Conservation (phyloP, 2,113 vertebrate genomes). For the Lophura nycthemera region DNA sequence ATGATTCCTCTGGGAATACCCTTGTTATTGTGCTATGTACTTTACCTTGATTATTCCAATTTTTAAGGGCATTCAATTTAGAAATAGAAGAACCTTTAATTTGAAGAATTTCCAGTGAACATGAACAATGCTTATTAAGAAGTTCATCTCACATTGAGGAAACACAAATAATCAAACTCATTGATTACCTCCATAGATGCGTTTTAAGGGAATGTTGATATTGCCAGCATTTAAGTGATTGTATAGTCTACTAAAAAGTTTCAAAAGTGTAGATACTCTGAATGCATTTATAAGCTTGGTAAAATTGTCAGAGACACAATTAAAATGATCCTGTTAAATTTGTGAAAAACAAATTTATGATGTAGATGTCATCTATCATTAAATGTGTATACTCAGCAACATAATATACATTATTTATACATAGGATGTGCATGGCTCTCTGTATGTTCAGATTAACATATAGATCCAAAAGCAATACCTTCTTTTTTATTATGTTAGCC, state of each 20-base stretch:
- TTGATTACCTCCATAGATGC: neutral
- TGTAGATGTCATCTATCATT: fast-evolving
- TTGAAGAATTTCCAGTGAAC: neutral
- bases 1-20: neutral
- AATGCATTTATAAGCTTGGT: neutral
- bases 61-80: neutral
- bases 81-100: neutral
- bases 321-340: neutral
- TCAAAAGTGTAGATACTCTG: neutral
- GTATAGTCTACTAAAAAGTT: neutral
- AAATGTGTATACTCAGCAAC: neutral
- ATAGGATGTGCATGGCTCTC: neutral
- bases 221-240: neutral
- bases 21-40: neutral
- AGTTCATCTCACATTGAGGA: neutral
- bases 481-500: no score
- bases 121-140: neutral
- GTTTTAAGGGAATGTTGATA: neutral
- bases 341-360: neutral
- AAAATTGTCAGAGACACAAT: neutral
- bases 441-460: neutral
- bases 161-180: neutral
- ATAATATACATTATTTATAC: neutral
- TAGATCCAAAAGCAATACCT: no score
- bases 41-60: neutral